Conservation (phyloP, 30 jellyfish, hydroid and myxozoan genomes). For the Clytia hemisphaerica region DNA sequence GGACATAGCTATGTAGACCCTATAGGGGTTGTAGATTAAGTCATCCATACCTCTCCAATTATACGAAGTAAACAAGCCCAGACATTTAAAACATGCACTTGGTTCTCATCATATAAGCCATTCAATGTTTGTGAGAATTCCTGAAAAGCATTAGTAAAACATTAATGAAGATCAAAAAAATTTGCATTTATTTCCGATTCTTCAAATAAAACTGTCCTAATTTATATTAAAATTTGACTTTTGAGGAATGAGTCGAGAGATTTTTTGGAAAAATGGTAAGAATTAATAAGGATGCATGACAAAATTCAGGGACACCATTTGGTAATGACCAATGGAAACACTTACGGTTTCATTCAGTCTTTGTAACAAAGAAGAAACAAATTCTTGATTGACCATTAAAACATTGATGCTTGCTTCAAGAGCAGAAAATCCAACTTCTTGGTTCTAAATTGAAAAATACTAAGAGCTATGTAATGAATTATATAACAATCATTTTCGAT, state of each 20-base stretch:
- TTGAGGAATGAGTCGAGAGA: too few species aligned
- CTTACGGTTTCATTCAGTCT: constrained; percentile 17
- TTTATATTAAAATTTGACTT: too few species aligned
- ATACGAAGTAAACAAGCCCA: constrained; percentile 75
- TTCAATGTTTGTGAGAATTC: constrained; percentile 3
- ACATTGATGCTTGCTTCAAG: constrained; percentile 16
- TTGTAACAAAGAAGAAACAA: constrained; percentile 9
- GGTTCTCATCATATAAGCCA: constrained; percentile 2
- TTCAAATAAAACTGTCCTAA: too few species aligned
- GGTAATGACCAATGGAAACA: too few species aligned
- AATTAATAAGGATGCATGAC: too few species aligned
- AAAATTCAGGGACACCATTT: too few species aligned
- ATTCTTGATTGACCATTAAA: background rate
- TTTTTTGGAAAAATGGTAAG: too few species aligned
- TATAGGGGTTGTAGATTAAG: too few species aligned
- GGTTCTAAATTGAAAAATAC: constrained; percentile 1
- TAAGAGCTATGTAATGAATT: background rate
- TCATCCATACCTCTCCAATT: constrained; percentile 51
- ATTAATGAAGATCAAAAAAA: background rate
- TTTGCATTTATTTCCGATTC: too few species aligned
- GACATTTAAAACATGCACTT: constrained; percentile 56
- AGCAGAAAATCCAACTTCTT: constrained; percentile 1
- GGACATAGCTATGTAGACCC: too few species aligned
- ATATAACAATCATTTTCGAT: background rate
- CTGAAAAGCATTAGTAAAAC: background rate